Percentiles rank a stretch among this genome's conserved stretches.
Evolutionary conservation across 2,888 invertebrate genomes (phyloP).

Genomic region (Zygaena filipendulae): DNA sequence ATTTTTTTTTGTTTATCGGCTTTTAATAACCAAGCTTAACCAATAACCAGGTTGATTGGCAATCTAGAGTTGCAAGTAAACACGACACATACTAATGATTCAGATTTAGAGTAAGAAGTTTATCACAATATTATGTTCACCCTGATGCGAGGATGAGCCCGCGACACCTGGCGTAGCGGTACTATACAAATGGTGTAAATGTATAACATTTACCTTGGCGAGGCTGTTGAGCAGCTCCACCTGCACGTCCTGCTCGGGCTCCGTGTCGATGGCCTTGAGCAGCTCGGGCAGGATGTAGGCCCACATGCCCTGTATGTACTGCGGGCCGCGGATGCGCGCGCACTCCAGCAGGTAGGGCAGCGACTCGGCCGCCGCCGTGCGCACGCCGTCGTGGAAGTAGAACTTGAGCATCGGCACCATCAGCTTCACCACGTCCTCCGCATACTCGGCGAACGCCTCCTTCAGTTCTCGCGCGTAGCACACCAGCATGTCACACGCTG

Average conservation of each 20-base stretch:
- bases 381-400: conserved; percentile 93
- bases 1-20: too few species aligned
- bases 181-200: too few species aligned
- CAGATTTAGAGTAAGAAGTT: too few species aligned
- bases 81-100: too few species aligned
- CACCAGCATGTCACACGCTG: conserved; percentile 96
- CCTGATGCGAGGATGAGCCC: too few species aligned
- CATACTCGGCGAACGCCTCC: conserved; percentile 73
- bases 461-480: conserved; percentile 95
- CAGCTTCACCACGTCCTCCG: conserved; percentile 78
- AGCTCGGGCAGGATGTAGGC: conserved; percentile 87
- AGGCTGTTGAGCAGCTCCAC: conserved; percentile 84
- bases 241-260: conserved; percentile 90
- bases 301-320: conserved; percentile 81
- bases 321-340: conserved; percentile 83
- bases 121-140: too few species aligned
- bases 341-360: conserved; percentile 90
- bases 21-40: too few species aligned
- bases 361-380: conserved; percentile 91
- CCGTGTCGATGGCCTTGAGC: conserved; percentile 87
- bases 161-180: too few species aligned
- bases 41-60: too few species aligned
- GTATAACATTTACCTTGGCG: conserved; percentile 79
- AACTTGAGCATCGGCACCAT: conserved; percentile 94
- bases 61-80: too few species aligned